Base-by-base conservation (phyloP, 2,888 invertebrate genomes). In the Limnephilus lunatus region DNA sequence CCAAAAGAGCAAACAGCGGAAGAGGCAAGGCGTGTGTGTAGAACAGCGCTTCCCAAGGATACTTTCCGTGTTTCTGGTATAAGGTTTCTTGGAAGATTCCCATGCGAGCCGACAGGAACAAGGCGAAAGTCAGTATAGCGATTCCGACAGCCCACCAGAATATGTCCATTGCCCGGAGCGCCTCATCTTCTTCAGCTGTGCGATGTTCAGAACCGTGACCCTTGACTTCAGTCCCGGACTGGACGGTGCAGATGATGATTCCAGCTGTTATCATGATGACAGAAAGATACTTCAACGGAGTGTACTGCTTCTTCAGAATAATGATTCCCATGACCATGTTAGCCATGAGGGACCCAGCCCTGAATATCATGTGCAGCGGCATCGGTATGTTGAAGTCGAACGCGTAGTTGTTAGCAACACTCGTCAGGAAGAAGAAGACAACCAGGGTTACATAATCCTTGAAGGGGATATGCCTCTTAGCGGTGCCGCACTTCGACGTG, bases 311-410 rank as follows among this genome's bases (percentile, higher is more conserved):
- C 94, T 98, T 98, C 81, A 99, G 95, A 93, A 99, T 98, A 94
- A 99, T 96, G 81, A 99, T 98, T 25, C 99, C 99, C 97, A 99
- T 98, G 68, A 99, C 97, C 98, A 99, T 98, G 95, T 99, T 99
- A 0, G 99, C 99, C 96, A 99, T 98, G 53, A 99, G 96, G 5
- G 99, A 99, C 1, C 99, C 99, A 92, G 99, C 98, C 96, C 99
- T 97, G 95, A 99, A 99, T 95, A 99, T 99, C 98, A 99, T 99
- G 95, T 99, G 99, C 86, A 99, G 96, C 0, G 99, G 99, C 97
- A 99, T 99, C 0, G 99, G 98, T 94, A 99, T 99, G 95, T 99
- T 99, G 94, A 99, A 99, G 95, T 98, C 98, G 94, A 99, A 98
- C 0, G 99, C 99, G 96, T 98, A 98, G 95, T 99, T 99, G 94